Evolutionary conservation across 2,113 vertebrate species (phyloP).

Genomic region (Proterorhinus semilunaris): DNA sequence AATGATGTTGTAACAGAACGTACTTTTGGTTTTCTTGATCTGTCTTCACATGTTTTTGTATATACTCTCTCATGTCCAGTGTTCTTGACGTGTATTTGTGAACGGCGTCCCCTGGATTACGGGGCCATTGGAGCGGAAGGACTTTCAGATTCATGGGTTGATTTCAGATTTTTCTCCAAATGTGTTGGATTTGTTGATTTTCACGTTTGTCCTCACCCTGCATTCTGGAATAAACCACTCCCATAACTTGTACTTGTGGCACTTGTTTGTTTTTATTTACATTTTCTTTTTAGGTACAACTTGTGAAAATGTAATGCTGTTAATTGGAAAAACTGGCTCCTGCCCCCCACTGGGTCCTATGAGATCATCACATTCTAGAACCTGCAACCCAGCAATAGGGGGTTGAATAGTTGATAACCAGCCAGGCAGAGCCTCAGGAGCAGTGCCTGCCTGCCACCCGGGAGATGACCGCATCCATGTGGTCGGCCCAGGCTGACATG

Average conservation of each 20-base stretch:
- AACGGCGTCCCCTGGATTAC: conserved; percentile 20
- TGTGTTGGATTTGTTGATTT: conserved; percentile 58
- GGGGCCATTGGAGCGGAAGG: conserved; percentile 38
- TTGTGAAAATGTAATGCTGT: too few species aligned
- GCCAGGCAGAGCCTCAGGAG: too few species aligned
- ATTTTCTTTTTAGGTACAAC: too few species aligned
- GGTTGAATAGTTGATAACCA: too few species aligned
- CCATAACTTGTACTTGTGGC: conserved; percentile 34
- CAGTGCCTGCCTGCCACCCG: too few species aligned
- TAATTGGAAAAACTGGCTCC: too few species aligned
- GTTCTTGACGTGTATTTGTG: conserved; percentile 73
- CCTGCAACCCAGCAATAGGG: too few species aligned
- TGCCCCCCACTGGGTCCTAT: too few species aligned
- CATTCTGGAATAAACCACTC: conserved; percentile 76
- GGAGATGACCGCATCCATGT: too few species aligned
- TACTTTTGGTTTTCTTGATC: not conserved
- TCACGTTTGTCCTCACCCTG: conserved; percentile 73
- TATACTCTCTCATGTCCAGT: conserved; percentile 77
- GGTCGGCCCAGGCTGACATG: too few species aligned
- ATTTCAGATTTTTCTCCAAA: conserved; percentile 31
- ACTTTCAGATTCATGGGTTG: conserved; percentile 51
- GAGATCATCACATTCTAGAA: too few species aligned
- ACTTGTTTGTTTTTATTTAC: conserved; percentile 1
- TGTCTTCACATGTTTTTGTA: conserved; percentile 75
- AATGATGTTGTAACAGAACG: conserved; percentile 27